Evolutionary conservation across 2,113 vertebrate genomes (phyloP).

Genomic region (Cyprinodon brontotheroides): DNA sequence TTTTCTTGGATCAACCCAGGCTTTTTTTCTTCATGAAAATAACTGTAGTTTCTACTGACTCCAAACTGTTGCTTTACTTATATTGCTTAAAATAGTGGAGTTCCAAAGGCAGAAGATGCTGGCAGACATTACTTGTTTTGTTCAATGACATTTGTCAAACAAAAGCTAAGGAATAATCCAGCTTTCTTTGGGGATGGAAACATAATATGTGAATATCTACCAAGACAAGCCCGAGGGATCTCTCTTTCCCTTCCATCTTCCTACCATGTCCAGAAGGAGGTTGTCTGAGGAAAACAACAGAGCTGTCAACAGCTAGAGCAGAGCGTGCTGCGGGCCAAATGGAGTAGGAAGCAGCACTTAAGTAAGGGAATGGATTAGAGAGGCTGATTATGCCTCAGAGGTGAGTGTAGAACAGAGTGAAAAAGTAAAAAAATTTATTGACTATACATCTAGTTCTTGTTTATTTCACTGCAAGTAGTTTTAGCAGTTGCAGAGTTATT

Average conservation of each 20-base stretch:
- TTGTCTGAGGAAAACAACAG: conserved; percentile 67
- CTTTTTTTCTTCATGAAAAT: background rate
- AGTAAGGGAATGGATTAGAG: conserved; percentile 76
- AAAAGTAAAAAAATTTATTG: conserved; percentile 45
- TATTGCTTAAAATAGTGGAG: conserved; percentile 53
- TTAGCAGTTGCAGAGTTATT: background rate
- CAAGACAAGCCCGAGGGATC: conserved; percentile 66
- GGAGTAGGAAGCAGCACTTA: conserved; percentile 69
- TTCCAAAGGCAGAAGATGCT: conserved; percentile 49
- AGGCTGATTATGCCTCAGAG: conserved; percentile 73
- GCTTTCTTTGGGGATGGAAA: conserved; percentile 58
- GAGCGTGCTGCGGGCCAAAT: conserved; percentile 59
- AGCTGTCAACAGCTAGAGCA: conserved; percentile 64
- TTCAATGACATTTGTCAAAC: conserved; percentile 63
- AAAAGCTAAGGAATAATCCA: conserved; percentile 66
- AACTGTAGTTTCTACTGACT: conserved; percentile 9
- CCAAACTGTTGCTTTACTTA: conserved; percentile 41
- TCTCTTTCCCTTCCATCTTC: conserved; percentile 64
- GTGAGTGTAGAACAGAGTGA: conserved; percentile 59
- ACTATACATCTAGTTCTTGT: conserved; percentile 15
- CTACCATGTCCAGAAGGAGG: conserved; percentile 51
- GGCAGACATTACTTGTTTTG: conserved; percentile 65
- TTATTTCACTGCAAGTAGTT: background rate
- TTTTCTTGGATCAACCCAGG: no score
- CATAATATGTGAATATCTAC: conserved; percentile 69